Conservation (phyloP, 2,888 invertebrate genomes). For the Microplitis deprimator region DNA sequence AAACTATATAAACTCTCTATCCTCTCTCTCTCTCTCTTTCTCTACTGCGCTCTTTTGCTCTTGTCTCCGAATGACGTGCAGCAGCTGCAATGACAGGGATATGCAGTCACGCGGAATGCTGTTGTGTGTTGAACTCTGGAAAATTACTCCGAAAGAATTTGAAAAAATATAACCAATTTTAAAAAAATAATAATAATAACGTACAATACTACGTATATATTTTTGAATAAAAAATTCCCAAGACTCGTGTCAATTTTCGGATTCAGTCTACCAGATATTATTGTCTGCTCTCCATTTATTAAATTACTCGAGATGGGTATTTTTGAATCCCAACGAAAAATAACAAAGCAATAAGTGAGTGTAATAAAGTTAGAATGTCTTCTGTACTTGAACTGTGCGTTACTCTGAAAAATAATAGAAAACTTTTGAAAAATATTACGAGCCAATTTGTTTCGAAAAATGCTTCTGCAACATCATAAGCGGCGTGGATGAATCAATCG, state of each 20-base stretch:
- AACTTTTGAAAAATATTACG: constrained; percentile 44
- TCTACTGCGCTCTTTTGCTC: too few species aligned
- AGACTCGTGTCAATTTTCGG: neutral
- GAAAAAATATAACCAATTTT: neutral
- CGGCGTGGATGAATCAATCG: constrained; percentile 40
- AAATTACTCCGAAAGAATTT: neutral
- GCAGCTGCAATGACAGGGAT: constrained; percentile 49
- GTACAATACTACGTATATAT: neutral
- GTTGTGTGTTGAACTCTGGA: neutral
- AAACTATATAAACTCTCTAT: constrained; percentile 26
- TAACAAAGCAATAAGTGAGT: neutral
- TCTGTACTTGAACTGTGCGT: neutral
- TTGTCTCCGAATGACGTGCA: constrained; percentile 27
- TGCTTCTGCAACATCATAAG: neutral
- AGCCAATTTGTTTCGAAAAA: constrained; percentile 3
- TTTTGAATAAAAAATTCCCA: neutral
- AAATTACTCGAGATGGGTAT: neutral
- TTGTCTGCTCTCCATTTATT: constrained; percentile 18
- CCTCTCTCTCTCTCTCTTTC: too few species aligned
- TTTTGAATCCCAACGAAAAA: neutral
- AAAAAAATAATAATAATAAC: neutral
- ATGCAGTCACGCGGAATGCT: constrained; percentile 24
- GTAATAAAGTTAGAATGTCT: neutral
- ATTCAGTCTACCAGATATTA: constrained; percentile 14
- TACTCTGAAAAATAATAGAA: constrained; percentile 19